Conservation (phyloP, 2,888 invertebrate genomes). For the Ceratothoa steindachneri region DNA sequence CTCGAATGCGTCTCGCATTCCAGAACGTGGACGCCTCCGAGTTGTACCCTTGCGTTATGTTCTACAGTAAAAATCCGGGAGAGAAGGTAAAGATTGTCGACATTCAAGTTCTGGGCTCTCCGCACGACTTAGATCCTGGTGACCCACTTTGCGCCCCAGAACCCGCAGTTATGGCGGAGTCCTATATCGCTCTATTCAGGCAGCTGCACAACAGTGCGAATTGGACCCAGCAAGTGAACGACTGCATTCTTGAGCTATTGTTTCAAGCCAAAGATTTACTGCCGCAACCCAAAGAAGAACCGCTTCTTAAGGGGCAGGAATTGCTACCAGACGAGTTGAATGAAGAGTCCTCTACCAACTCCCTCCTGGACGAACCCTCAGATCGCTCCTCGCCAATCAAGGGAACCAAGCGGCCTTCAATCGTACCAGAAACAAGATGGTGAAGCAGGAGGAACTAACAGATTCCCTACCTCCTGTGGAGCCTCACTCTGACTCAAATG, state of each 20-base stretch:
- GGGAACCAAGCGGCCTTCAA: not conserved
- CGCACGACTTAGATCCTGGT: constrained; percentile 59
- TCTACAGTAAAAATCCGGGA: constrained; percentile 64
- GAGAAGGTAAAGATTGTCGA: constrained; percentile 65
- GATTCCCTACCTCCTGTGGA: not conserved
- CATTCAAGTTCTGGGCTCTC: constrained; percentile 59
- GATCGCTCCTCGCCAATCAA: constrained; percentile 13
- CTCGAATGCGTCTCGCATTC: too few species aligned
- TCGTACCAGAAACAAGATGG: not conserved
- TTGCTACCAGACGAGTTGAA: too few species aligned
- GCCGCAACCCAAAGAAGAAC: constrained; percentile 48
- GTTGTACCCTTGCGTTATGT: constrained; percentile 64
- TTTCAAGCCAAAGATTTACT: constrained; percentile 54
- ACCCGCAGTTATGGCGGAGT: constrained; percentile 59
- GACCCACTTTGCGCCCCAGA: constrained; percentile 62
- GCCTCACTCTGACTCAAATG: not conserved
- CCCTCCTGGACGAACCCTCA: constrained; percentile 20
- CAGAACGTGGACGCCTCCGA: constrained; percentile 62
- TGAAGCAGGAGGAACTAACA: not conserved
- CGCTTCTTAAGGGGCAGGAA: too few species aligned
- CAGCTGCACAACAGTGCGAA: constrained; percentile 57
- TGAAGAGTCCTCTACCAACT: not conserved
- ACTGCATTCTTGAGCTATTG: constrained; percentile 54
- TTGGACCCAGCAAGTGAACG: constrained; percentile 59
- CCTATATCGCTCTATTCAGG: constrained; percentile 58